Conservation (phyloP, 2,113 vertebrate species). For the Apistogramma diplotaenia region DNA sequence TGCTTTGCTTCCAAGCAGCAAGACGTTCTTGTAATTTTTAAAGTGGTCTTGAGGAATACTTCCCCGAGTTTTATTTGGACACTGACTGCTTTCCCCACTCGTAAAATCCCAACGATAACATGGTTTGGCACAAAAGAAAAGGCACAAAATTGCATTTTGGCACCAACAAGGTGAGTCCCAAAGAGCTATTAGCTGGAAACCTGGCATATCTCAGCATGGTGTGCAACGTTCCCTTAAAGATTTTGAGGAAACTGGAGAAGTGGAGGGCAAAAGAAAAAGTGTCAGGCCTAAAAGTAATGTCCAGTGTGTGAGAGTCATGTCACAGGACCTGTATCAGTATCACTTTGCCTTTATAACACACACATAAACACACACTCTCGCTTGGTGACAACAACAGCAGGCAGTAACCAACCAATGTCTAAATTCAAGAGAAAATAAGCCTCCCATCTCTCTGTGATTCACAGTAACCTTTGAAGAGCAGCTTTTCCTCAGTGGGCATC, state of each 20-base stretch:
- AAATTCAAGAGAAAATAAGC: not conserved
- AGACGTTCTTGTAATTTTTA: not conserved
- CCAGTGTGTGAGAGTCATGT: not conserved
- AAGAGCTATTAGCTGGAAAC: not conserved
- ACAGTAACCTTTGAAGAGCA: constrained; percentile 49
- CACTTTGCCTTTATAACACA: not conserved
- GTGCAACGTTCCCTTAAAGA: not conserved
- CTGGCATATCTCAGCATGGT: not conserved
- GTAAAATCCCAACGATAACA: not conserved
- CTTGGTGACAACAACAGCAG: not conserved
- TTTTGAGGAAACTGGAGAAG: not conserved
- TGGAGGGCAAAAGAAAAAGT: not conserved
- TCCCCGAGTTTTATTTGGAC: not conserved
- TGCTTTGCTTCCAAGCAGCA: not conserved
- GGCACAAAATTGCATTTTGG: not conserved
- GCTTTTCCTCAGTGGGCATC: constrained; percentile 30
- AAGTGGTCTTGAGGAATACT: not conserved
- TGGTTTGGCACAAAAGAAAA: not conserved
- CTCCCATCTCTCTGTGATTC: constrained; percentile 36
- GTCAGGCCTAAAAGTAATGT: not conserved
- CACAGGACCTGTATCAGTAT: not conserved
- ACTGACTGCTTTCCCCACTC: not conserved
- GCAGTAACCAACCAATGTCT: constrained; percentile 28
- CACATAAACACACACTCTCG: not conserved
- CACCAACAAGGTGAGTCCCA: not conserved